Conservation (phyloP, 2,888 invertebrate genomes). For the Coecobrya sp. region DNA sequence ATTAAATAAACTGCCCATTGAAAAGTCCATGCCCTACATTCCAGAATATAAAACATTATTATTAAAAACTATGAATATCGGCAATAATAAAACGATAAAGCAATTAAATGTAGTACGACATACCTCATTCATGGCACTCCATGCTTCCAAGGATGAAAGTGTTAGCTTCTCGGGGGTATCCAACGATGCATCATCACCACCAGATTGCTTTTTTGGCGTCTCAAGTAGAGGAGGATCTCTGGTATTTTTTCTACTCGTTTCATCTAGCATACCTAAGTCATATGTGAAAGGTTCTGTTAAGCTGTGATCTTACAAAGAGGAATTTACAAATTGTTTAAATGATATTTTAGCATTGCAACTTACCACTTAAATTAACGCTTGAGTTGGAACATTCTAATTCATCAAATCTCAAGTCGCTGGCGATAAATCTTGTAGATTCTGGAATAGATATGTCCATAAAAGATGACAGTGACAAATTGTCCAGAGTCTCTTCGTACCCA, state of each 20-base stretch:
- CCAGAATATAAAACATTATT: background rate
- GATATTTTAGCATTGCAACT: background rate
- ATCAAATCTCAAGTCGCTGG: conserved; percentile 83
- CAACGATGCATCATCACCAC: conserved; percentile 27
- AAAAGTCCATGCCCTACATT: conserved; percentile 59
- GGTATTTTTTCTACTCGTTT: conserved; percentile 58
- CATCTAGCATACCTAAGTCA: conserved; percentile 66
- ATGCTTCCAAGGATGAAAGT: conserved; percentile 61
- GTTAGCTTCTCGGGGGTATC: conserved; percentile 48
- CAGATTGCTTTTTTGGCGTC: conserved; percentile 67
- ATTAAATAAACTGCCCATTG: conserved; percentile 71
- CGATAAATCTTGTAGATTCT: conserved; percentile 84
- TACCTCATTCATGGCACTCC: conserved; percentile 71
- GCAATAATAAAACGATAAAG: background rate
- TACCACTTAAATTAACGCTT: conserved; percentile 57
- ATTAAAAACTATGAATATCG: background rate
- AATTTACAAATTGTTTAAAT: too few relatives aligned
- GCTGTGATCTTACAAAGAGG: too few relatives aligned
- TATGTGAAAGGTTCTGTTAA: too few relatives aligned
- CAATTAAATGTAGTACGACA: background rate
- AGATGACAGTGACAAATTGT: conserved; percentile 85
- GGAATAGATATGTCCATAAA: conserved; percentile 86
- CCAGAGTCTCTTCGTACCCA: conserved; percentile 75
- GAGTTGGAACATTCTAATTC: conserved; percentile 83
- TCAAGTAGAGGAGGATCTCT: conserved; percentile 66